Conservation (phyloP, 64 coral and sea anemone genomes). For the Platygyra sinensis region DNA sequence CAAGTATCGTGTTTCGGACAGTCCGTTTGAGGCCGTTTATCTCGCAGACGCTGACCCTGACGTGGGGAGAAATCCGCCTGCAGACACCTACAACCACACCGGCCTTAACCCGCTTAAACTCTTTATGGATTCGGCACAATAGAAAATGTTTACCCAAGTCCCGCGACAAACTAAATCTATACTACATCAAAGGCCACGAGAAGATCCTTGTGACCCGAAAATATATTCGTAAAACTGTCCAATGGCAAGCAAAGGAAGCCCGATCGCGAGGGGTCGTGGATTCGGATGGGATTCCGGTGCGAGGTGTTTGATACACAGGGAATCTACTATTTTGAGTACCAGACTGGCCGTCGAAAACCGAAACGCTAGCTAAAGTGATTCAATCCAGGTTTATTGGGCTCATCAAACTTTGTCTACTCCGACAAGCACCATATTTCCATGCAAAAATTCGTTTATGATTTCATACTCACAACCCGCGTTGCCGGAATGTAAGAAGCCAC, state of each 20-base stretch:
- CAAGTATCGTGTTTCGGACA: constrained; percentile 70
- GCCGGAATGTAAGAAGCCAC: constrained; percentile 17
- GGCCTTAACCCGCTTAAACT: constrained; percentile 71
- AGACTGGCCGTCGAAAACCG: constrained; percentile 34
- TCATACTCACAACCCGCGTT: constrained; percentile 56
- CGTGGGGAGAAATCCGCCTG: constrained; percentile 66
- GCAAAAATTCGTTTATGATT: constrained; percentile 52
- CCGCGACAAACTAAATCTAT: constrained; percentile 72
- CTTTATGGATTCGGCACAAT: constrained; percentile 81
- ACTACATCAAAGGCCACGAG: constrained; percentile 49
- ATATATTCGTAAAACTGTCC: constrained; percentile 72
- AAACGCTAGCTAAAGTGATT: constrained; percentile 42
- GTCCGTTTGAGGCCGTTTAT: constrained; percentile 32
- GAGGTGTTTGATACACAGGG: constrained; percentile 74
- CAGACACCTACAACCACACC: constrained; percentile 70
- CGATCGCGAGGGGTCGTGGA: not conserved
- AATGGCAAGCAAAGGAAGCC: constrained; percentile 63
- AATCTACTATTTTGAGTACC: constrained; percentile 75
- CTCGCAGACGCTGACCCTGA: constrained; percentile 56
- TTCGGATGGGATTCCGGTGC: constrained; percentile 80
- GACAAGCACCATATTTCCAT: constrained; percentile 67
- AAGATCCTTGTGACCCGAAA: constrained; percentile 67
- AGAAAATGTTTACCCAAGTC: constrained; percentile 70
- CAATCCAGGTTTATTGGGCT: constrained; percentile 61
- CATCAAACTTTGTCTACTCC: constrained; percentile 39